These are phyloP conservation scores for Pseudorectes ferrugineus DNA, from an alignment of 2,113 vertebrate species.

Conservation along the genomic window DNA sequence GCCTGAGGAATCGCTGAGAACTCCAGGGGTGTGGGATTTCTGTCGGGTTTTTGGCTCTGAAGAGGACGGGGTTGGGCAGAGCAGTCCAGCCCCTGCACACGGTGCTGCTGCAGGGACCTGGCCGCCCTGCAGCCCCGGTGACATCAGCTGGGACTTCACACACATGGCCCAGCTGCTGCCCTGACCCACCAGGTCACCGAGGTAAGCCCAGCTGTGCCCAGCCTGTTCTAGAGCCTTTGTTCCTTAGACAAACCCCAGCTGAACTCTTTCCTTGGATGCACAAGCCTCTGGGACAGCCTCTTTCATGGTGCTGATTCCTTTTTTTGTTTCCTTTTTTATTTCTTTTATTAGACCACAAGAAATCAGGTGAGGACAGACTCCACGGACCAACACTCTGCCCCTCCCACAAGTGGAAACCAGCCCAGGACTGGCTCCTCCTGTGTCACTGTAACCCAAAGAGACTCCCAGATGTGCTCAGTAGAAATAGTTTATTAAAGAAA, in stretches of 20 bases:
- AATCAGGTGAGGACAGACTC: background rate
- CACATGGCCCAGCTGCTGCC: too few species aligned
- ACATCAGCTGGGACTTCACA: background rate
- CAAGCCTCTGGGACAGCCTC: background rate
- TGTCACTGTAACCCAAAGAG: background rate
- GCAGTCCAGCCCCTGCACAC: rapidly evolving
- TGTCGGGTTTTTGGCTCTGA: rapidly evolving
- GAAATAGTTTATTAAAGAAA: slow-evolving; percentile 61
- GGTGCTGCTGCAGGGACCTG: rapidly evolving
- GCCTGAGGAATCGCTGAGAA: background rate
- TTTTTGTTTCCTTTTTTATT: too few species aligned
- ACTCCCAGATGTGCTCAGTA: background rate
- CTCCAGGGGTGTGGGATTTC: background rate
- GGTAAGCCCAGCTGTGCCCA: too few species aligned
- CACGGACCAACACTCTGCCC: background rate
- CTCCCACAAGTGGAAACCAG: background rate
- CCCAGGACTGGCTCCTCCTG: background rate
- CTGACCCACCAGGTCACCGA: too few species aligned
- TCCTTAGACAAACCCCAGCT: too few species aligned
- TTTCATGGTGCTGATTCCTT: background rate
- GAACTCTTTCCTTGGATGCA: too few species aligned
- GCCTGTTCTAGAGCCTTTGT: too few species aligned
- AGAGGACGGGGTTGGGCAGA: background rate
- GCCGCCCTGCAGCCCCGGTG: background rate
- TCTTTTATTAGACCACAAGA: background rate